Percentiles rank a stretch among this genome's conserved stretches.
phyloP scores from a whole-genome alignment of 1,140 invertebrate genomes.

The Venustaconcha ellipsiformis region DNA sequence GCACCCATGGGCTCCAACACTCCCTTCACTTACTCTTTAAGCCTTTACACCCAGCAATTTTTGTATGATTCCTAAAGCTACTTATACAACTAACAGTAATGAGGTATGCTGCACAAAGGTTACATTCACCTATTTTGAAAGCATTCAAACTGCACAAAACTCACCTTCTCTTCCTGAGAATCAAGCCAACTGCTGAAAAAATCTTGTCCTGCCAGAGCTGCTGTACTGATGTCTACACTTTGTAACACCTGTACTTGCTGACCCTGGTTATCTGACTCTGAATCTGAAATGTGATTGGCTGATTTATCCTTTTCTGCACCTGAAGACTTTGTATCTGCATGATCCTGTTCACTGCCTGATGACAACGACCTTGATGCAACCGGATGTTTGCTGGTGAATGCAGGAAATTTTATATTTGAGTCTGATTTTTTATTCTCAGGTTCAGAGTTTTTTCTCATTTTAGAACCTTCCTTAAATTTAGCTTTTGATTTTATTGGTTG shows the following conservation, averaged over 20 bases:
- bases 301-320: conserved; percentile 10
- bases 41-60: no score
- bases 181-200: conserved; percentile 27
- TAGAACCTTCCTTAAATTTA: background rate
- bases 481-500: conserved; percentile 3
- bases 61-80: no score
- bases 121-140: no score
- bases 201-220: conserved; percentile 23
- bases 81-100: no score
- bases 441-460: background rate
- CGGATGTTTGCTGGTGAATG: no score
- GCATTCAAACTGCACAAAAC: no score
- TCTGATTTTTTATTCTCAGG: background rate
- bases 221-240: conserved; percentile 20
- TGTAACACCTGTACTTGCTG: conserved; percentile 13
- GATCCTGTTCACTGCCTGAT: conserved; percentile 1
- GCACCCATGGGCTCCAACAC: no score
- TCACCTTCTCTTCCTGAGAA: conserved; percentile 13
- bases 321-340: background rate
- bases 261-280: conserved; percentile 12
- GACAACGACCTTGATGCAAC: background rate
- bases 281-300: conserved; percentile 7
- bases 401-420: background rate
- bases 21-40: no score
- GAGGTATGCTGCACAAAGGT: no score